Evolutionary conservation across 2,113 vertebrate genomes (phyloP).

Genomic region (Salvelinus fontinalis): DNA sequence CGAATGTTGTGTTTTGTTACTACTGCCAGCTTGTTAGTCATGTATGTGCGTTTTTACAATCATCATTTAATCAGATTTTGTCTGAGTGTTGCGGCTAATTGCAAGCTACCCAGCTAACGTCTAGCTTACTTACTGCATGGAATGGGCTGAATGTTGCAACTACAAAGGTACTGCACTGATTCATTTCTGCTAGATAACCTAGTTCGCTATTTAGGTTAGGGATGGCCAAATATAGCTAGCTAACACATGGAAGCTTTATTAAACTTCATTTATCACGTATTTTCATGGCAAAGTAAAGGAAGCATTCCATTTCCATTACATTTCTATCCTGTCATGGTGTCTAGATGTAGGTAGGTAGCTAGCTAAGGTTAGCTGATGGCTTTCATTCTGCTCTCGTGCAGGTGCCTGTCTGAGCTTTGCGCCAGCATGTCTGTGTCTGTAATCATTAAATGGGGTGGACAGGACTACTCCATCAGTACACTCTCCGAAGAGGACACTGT

Average conservation of each 20-base stretch:
- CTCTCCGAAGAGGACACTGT: conserved; percentile 96
- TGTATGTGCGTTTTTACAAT: too few relatives aligned
- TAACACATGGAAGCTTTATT: not conserved
- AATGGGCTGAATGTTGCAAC: not conserved
- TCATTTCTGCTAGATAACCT: too few relatives aligned
- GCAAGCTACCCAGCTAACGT: not conserved
- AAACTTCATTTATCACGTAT: not conserved
- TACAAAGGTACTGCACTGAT: not conserved
- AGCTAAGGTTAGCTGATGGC: not conserved
- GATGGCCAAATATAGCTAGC: not conserved
- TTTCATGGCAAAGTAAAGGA: not conserved
- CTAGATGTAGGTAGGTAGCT: too few relatives aligned
- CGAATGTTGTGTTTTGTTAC: not conserved
- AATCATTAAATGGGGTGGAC: conserved; percentile 98
- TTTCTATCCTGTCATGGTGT: not conserved
- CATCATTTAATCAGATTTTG: not conserved
- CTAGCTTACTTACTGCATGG: not conserved
- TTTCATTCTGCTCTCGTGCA: not conserved
- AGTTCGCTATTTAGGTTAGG: not conserved
- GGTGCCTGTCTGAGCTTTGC: conserved; percentile 26
- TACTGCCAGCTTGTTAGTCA: not conserved
- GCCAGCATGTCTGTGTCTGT: conserved; percentile 91
- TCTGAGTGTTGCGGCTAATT: not conserved
- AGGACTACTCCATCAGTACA: conserved; percentile 94
- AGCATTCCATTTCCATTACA: not conserved